Base-by-base conservation (phyloP, 2,797 vertebrate genomes). In the Gadopsis marmoratus region DNA sequence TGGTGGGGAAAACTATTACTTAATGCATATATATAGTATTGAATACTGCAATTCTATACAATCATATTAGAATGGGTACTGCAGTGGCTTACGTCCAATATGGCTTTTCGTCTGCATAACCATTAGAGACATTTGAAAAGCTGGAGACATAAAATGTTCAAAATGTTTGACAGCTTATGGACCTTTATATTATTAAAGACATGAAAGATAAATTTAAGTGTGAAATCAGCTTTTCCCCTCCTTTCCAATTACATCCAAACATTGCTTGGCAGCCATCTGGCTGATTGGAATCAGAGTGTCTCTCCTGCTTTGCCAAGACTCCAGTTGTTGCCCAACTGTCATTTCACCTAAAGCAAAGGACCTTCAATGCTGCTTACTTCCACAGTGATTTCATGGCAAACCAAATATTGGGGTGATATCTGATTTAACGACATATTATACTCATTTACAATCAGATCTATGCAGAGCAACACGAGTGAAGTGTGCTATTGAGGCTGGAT, bases 261-360 rank as follows among this genome's bases (percentile, higher is more conserved):
- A 76, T 85, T 78, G 78, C 89, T 92, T 91, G 89, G 91, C 88
- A 93, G 90, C 90, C 92, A 87, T 94, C 91, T 94, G 89, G 83
- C 84, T 85, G 84, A 88, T 88, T 92, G 91, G 91, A 92, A 92
- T 94, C 91, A 91, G 74, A 74, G 79, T 67, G 82, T 80, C 78
- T 78, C 77, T 87, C 45, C 61, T 17, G 60, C 82, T 53, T 87
- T 89, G 93, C 91, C 91, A 93, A 91, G 77, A 81, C 84, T 86
- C 76, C 80, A 87, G 87, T 90, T 91, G 86, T 88, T 85, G 83
- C 78, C 84, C 81, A 84, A 92, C 83, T 88, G 88, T 91, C 80
- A 82, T 65, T 84, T 90, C 68, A 82, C 64, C 84, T 87, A 74
- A 81, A 90, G 73, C 58, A 78, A 86, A 83, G 41, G 68, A 55